phyloP scores from a whole-genome alignment of 2,797 vertebrate genomes.

The Varecia variegata region DNA sequence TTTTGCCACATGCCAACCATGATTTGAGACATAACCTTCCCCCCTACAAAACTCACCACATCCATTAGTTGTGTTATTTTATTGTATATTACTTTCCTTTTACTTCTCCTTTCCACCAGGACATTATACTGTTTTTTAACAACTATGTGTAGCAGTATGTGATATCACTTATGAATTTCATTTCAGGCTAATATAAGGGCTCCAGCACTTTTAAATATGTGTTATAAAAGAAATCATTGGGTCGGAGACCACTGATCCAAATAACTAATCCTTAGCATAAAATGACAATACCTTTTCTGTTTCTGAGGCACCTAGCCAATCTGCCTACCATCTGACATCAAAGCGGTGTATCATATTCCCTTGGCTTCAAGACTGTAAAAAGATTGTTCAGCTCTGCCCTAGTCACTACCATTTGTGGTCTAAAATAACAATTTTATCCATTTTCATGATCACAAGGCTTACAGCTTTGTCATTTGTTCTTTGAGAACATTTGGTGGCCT shows the following conservation, averaged over 20 bases:
- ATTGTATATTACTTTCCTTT: conserved; percentile 36
- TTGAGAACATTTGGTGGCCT: conserved; percentile 31
- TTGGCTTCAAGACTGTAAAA: conserved; percentile 7
- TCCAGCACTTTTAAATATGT: conserved; percentile 5
- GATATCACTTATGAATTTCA: conserved; percentile 27
- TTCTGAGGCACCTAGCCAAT: neutral
- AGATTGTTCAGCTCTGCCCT: neutral
- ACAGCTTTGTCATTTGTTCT: conserved; percentile 29
- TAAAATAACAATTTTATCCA: conserved; percentile 48
- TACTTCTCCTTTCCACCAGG: conserved; percentile 1
- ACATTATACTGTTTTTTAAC: neutral
- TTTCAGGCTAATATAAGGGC: neutral
- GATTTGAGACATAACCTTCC: too few relatives aligned
- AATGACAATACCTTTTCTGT: conserved; percentile 15
- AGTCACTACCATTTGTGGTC: neutral
- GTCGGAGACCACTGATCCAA: conserved; percentile 18
- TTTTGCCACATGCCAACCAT: too few relatives aligned
- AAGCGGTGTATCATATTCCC: neutral
- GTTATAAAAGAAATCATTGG: neutral
- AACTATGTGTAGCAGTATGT: neutral
- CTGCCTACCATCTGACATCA: conserved; percentile 5
- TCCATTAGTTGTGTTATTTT: too few relatives aligned
- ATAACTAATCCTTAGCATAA: conserved; percentile 35
- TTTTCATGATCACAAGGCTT: conserved; percentile 42
- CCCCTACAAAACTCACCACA: too few relatives aligned